Evolutionary conservation across 1,140 invertebrate species (phyloP), one percentile per base, ranked within the genome.

Genomic region (Drosophila pectinifera): DNA sequence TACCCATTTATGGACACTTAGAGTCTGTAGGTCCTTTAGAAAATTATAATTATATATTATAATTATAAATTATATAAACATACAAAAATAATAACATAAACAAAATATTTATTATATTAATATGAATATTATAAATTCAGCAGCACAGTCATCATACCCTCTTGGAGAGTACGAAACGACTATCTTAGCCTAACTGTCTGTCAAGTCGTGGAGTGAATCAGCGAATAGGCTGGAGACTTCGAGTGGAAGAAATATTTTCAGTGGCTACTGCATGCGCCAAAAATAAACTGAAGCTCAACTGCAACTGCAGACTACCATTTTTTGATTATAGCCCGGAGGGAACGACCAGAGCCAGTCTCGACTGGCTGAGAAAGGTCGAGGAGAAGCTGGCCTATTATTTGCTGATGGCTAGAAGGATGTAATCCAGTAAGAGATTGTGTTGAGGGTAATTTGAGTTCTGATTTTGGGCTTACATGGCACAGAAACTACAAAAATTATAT

Each of bases 151-250:
- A 1, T 13, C 3, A 39, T 54, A 57, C 22, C 34, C 16, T 7
- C 2, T 58, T 2, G 0, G 20, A 62, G 58, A 39, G 58, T 39
- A 58, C 20, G 1, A 7, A 39, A 39, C 14, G 3, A 39, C 53
- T 28, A 39, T 56, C 31, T 53, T 64, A 64, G 59, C 58, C 31
- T 20, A 28, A 1, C 61, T 46, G 58, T 64, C 62, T 65, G 31
- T 65, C 62, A 65, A 34, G 22, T 26, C n/a, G 58, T 24, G 62
- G 28, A 63, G 58, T 45, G 62, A 65, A 46, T 64, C 39, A 43
- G 39, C 58, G 20, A 28, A 63, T 57, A 28, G 46, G 28, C 28
- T n/a, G 57, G 20, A 62, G 57, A 64, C 14, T 43, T 61, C n/a
- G 39, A 61, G 28, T 31, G 26, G 55, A 43, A 31, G 26, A 24